Evolutionary conservation across 53 echinoderm and acorn worm genomes (phyloP), one percentile per base, ranked within the genome.

Genomic region (Zoroaster sp.): DNA sequence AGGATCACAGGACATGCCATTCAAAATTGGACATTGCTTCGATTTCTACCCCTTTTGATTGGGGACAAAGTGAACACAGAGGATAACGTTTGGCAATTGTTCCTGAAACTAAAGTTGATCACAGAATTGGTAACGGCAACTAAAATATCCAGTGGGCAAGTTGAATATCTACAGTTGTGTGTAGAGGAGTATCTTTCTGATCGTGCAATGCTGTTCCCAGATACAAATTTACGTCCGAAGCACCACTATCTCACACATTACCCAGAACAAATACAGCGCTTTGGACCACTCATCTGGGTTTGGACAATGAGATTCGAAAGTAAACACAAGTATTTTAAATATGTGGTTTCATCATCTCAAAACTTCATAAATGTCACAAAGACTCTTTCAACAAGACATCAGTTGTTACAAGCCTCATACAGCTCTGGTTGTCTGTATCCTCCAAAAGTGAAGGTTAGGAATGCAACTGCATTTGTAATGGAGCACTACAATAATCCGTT

Each of bases 161-260:
- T 92, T 28, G 77, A 37, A 7, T 92, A 79, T 68, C 73, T 92
- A 34, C 45, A 39, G n/a, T 12, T 54, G 4, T 17, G 75, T 52
- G 75, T 88, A n/a, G 89, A 92, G n/a, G 85, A 89, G 18, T 89
- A 92, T 63, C 51, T 89, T 35, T 25, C 43, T 8, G 23, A 23
- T 12, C 82, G 89, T 46, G 75, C 40, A 65, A 31, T 2, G 36
- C 35, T 87, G 1, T 92, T 92, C 66, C 89, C 83, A 53, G 80
- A 72, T 45, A 15, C 17, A 0, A 59, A 53, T 1, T 83, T 92
- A 8, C 40, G 89, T 44, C 92, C 92, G n/a, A 92, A 92, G 54
- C 92, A 92, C 51, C 92, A 92, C 47, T 92, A 42, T 28, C 53
- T 92, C 34, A 21, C 42, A 3, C 88, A 87, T 30, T 71, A 71